Conservation (phyloP, 35 echinoderm and acorn worm genomes). For the Apostichopus japonicus region DNA sequence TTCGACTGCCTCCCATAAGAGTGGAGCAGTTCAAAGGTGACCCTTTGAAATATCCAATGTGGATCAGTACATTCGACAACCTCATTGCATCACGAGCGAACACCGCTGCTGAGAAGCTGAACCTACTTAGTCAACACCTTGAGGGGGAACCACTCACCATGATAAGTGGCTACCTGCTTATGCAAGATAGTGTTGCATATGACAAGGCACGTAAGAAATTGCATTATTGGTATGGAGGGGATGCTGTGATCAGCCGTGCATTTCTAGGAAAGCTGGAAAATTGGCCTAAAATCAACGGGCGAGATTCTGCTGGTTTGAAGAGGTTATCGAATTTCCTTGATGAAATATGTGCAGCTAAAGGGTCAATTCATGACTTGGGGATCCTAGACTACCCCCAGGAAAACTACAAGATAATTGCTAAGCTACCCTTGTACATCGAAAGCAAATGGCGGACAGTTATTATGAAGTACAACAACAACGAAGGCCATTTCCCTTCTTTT, state of each 20-base stretch:
- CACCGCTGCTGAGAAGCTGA: conserved; percentile 23
- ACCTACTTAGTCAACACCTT: conserved; percentile 33
- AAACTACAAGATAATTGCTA: conserved; percentile 73
- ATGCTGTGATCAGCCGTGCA: conserved; percentile 15
- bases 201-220: conserved; percentile 4
- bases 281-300: conserved; percentile 41
- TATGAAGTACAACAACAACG: not conserved
- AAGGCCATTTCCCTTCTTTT: conserved; percentile 25
- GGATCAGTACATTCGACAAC: conserved; percentile 38
- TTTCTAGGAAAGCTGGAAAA: conserved; percentile 38
- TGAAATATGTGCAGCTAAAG: too few relatives aligned
- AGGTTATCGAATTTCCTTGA: not conserved
- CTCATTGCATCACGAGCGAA: conserved; percentile 23
- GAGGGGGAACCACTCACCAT: conserved; percentile 17
- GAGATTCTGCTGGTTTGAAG: not conserved
- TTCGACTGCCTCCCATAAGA: conserved; percentile 1
- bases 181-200: conserved; percentile 40
- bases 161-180: conserved; percentile 12
- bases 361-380: too few relatives aligned
- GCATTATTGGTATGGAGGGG: not conserved
- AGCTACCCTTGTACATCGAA: conserved; percentile 70
- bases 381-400: conserved; percentile 66
- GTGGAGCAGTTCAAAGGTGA: conserved; percentile 33
- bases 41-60: conserved; percentile 14
- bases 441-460: conserved; percentile 52